Conservation (phyloP, 2,113 vertebrate genomes). For the Pseudonaja textilis region DNA sequence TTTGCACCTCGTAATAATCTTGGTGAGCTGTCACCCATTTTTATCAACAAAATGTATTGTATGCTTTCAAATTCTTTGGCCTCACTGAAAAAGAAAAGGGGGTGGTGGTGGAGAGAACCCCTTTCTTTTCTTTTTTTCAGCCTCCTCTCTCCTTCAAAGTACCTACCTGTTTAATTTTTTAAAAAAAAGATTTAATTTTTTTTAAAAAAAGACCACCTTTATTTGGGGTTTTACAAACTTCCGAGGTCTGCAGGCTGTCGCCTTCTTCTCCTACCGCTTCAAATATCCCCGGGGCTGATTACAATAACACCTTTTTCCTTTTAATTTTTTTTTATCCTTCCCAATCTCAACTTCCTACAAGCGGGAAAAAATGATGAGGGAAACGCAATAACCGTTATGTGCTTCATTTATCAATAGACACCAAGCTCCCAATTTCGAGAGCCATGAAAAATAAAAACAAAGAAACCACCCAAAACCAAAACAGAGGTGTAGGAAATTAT, state of each 20-base stretch:
- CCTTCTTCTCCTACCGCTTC: constrained; percentile 8
- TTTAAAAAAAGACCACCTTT: neutral
- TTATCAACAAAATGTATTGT: too few species aligned
- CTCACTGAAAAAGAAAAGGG: too few species aligned
- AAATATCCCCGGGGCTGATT: constrained; percentile 28
- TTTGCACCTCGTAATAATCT: too few species aligned
- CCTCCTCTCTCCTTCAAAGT: too few species aligned
- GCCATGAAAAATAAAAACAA: constrained; percentile 45
- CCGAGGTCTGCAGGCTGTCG: constrained; percentile 19
- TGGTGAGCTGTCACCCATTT: too few species aligned
- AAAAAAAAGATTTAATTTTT: neutral
- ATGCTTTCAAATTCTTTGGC: too few species aligned
- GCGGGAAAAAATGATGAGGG: constrained; percentile 41
- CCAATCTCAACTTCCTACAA: constrained; percentile 34
- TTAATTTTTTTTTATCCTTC: constrained; percentile 32
- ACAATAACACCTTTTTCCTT: constrained; percentile 38
- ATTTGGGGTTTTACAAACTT: neutral
- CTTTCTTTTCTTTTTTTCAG: too few species aligned
- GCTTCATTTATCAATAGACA: constrained; percentile 62
- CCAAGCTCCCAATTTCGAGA: constrained; percentile 58
- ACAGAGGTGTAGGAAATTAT: neutral
- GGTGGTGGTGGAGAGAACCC: rapidly evolving
- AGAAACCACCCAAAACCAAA: too few species aligned
- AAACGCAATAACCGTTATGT: constrained; percentile 55
- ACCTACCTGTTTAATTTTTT: too few species aligned